Evolutionary conservation across 1,140 invertebrate species (phyloP), one percentile per base, ranked within the genome.

Genomic region (Harpegnathos saltator): DNA sequence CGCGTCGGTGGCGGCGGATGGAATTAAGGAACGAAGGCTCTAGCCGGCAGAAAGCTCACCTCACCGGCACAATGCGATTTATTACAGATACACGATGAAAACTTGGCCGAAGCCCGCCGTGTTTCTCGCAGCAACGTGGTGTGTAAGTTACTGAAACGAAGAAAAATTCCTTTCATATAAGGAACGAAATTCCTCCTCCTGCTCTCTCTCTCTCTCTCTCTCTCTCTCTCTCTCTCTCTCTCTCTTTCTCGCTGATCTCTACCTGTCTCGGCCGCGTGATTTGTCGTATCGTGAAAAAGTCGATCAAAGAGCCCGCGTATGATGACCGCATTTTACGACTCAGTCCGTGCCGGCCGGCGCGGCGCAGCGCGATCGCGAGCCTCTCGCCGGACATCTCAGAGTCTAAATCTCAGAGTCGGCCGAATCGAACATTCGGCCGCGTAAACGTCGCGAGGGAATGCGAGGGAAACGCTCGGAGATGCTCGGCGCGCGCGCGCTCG

Each of bases 1-100:
- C 17, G n/a, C n/a, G 29, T 62, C 33, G n/a, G 14, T 12, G n/a
- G 22, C 19, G 4, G 12, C 12, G 22, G 33, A 78, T 56, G 7
- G 26, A 78, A 69, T 78, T 78, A 78, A 78, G 75, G n/a, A 58
- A 78, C 69, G 69, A 69, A 69, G n/a, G n/a, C 17, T 78, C 56
- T 54, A 44, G n/a, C 15, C 17, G 29, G 48, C n/a, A 69, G 52
- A 56, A 78, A 38, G 44, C 22, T 69, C 68, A 78, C n/a, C 48
- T 54, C 11, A 44, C 22, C 22, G 3, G n/a, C 61, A 22, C 26
- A 54, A 52, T 17, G 5, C 2, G 17, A 22, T 7, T 12, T 44
- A 56, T 78, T 69, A n/a, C n/a, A 68, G 52, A 78, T 54, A 29
- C 19, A 56, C 33, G 22, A 69, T 58, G 22, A 54, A 56, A 78